phyloP scores from a whole-genome alignment of 64 coral and sea anemone species.

The Stylophora pistillata region DNA sequence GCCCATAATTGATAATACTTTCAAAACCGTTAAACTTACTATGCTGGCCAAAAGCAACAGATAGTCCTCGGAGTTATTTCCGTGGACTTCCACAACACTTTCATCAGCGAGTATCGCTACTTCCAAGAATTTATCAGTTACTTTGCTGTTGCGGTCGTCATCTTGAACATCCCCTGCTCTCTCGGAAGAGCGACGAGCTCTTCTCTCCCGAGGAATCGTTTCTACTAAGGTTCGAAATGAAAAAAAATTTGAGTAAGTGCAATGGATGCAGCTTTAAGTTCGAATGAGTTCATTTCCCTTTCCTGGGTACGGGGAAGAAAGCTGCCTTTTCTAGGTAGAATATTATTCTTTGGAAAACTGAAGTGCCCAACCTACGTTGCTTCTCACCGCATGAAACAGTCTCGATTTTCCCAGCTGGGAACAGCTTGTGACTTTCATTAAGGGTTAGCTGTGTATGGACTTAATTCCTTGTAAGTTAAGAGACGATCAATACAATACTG shows the following conservation, averaged over 20 bases:
- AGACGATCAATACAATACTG: too few relatives aligned
- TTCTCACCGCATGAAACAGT: too few relatives aligned
- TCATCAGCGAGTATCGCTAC: constrained; percentile 44
- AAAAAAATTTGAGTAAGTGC: background rate
- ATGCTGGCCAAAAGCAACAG: constrained; percentile 32
- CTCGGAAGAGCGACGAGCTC: background rate
- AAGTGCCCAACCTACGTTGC: too few relatives aligned
- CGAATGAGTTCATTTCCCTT: too few relatives aligned
- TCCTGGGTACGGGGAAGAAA: too few relatives aligned
- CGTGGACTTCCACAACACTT: background rate
- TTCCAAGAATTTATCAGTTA: constrained; percentile 40
- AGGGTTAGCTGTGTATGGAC: too few relatives aligned
- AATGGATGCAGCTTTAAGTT: background rate
- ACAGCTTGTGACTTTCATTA: too few relatives aligned
- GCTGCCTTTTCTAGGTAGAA: too few relatives aligned
- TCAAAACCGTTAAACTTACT: background rate
- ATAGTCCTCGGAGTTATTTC: constrained; percentile 11
- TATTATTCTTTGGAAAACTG: too few relatives aligned
- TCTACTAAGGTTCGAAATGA: background rate
- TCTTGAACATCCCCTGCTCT: background rate
- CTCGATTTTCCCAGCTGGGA: too few relatives aligned
- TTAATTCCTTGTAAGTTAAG: too few relatives aligned
- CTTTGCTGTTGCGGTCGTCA: too few relatives aligned
- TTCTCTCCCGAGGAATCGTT: background rate
- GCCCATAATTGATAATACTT: background rate